Evolutionary conservation across 2,113 vertebrate species (phyloP).

Genomic region (Electrona antarctica): DNA sequence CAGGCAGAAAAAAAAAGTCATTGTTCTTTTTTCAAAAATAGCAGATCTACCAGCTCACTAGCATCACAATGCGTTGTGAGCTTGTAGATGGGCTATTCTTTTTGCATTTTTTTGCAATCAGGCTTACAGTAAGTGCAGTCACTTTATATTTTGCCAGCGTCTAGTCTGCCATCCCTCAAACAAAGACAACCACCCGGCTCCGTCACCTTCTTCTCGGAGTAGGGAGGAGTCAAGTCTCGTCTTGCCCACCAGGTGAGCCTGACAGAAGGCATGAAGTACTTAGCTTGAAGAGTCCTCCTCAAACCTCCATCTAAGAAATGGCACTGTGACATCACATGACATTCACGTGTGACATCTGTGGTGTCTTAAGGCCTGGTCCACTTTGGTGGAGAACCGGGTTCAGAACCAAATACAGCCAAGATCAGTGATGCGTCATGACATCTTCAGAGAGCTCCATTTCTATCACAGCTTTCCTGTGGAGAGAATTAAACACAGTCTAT

Average conservation of each 20-base stretch:
- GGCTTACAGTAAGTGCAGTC: too few species aligned
- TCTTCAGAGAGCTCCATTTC: conserved; percentile 67
- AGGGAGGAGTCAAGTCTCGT: conserved; percentile 31
- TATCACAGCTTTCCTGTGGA: conserved; percentile 78
- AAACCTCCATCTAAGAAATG: conserved; percentile 19
- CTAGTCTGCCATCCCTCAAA: conserved; percentile 2
- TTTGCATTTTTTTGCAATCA: too few species aligned
- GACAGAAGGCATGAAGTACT: conserved; percentile 25
- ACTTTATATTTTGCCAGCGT: too few species aligned
- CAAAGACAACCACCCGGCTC: conserved; percentile 22
- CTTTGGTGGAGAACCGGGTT: conserved; percentile 26
- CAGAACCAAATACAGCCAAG: conserved; percentile 26
- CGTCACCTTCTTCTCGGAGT: conserved; percentile 23
- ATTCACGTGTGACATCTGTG: conserved; percentile 8
- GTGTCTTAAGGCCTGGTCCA: conserved; percentile 46
- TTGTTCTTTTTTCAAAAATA: too few species aligned
- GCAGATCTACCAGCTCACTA: too few species aligned
- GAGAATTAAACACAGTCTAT: conserved; percentile 1
- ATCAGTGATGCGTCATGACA: not conserved
- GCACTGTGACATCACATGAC: conserved; percentile 15
- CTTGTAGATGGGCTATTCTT: too few species aligned
- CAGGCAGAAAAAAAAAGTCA: too few species aligned
- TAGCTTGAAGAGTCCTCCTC: conserved; percentile 31
- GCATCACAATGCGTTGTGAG: too few species aligned
- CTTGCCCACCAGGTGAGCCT: conserved; percentile 29